Evolutionary conservation across 2,888 invertebrate species (phyloP), one percentile per base, ranked within the genome.

Genomic region (Dynastes hyllus): DNA sequence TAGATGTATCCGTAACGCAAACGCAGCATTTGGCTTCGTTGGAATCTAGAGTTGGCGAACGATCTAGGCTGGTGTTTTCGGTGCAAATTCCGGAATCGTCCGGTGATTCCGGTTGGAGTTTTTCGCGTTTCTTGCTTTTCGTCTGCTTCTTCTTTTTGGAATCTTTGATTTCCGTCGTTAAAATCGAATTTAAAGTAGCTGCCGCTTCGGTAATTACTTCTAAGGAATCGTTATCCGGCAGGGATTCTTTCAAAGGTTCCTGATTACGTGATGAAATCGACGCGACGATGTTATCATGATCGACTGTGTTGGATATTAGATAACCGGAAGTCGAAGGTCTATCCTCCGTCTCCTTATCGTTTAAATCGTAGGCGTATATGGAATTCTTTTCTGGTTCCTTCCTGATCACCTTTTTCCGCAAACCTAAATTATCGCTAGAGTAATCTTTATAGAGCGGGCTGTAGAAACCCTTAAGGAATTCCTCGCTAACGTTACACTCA

Each of bases 11-110:
- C 9, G 65, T 53, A 8, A 73, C 65, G 58, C 79, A 79, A 76
- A 61, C 76, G 51, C 79, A 80, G 37, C 65, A 76, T 53, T 75
- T 78, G 13, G 67, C 80, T 13, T 84, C 86, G 78, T 83, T 89
- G 77, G 90, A 88, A 79, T 93, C 92, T 1, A 92, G 89, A 79
- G 92, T 93, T 0, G 93, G 93, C 9, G 92, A 92, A 84, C 92
- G 88, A 86, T 93, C 93, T 85, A 94, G 88, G 84, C 94, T 94
- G 45, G 94, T 94, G 81, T 93, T 94, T 86, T 94, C 94, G 32
- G 94, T 94, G 85, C 94, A 93, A 71, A 94, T 93, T 0, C 94
- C 94, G 0, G 94, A 94, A 86, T 94, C 94, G 9, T 90, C 90
- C 27, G 91, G 91, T 40, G 89, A 89, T 76, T 88, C 88, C 50